phyloP scores from a whole-genome alignment of 1,140 invertebrate genomes.

The Heliothis subflexa region DNA sequence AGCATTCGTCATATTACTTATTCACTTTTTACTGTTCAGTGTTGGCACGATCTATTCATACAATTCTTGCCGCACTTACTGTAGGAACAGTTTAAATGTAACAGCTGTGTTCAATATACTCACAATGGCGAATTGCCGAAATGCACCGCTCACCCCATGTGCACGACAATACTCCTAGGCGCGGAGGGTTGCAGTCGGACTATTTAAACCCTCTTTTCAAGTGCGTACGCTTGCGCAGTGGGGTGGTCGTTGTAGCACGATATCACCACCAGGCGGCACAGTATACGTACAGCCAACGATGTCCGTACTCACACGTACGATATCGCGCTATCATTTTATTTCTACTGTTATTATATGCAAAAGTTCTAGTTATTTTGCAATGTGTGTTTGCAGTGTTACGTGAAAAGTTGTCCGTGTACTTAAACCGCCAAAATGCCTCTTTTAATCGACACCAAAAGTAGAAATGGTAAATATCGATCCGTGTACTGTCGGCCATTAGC shows the following conservation, averaged over 20 bases:
- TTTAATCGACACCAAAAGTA: conserved; percentile 72
- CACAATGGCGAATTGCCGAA: conserved; percentile 25
- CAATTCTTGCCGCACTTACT: background rate
- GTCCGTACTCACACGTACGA: conserved; percentile 53
- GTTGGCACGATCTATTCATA: no score
- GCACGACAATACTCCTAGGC: conserved; percentile 42
- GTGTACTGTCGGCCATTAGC: conserved; percentile 70
- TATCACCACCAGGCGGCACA: conserved; percentile 66
- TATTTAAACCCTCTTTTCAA: conserved; percentile 76
- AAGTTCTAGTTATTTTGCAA: conserved; percentile 58
- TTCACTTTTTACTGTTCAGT: no score
- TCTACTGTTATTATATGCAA: conserved; percentile 1
- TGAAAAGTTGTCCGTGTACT: conserved; percentile 59
- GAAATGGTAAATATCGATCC: conserved; percentile 85
- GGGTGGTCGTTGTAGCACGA: conserved; percentile 68
- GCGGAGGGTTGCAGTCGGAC: conserved; percentile 36
- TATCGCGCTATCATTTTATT: conserved; percentile 32
- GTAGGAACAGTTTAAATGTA: background rate
- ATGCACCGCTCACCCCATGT: conserved; percentile 68
- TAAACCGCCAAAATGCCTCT: conserved; percentile 73
- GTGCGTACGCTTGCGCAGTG: conserved; percentile 79
- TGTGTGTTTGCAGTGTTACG: conserved; percentile 72
- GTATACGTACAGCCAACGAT: conserved; percentile 71
- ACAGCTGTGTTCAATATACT: conserved; percentile 68
- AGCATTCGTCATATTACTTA: no score